Conservation (phyloP, 2,797 vertebrate species). For the Microcaecilia unicolor region DNA sequence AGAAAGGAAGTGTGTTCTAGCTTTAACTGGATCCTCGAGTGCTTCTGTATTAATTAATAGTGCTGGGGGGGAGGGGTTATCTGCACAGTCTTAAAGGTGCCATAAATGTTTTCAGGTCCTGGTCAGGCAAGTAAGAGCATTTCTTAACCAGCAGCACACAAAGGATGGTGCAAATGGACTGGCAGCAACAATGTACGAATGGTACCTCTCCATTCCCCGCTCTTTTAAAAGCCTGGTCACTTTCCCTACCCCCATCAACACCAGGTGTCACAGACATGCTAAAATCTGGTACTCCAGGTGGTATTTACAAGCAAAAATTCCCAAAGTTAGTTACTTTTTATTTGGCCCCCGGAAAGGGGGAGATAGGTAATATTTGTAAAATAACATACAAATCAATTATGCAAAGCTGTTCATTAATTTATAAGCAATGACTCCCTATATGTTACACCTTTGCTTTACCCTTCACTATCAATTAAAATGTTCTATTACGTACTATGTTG, state of each 20-base stretch:
- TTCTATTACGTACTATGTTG: too few relatives aligned
- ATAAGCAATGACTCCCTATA: too few relatives aligned
- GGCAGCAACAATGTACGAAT: not conserved
- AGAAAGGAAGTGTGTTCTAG: slow-evolving; percentile 4
- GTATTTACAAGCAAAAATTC: too few relatives aligned
- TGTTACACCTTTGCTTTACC: too few relatives aligned
- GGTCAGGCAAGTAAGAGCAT: not conserved
- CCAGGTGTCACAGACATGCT: not conserved
- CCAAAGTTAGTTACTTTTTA: too few relatives aligned
- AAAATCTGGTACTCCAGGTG: too few relatives aligned
- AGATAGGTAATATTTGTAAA: not conserved
- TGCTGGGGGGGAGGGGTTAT: not conserved
- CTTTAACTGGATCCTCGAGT: not conserved
- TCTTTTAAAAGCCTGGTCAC: too few relatives aligned
- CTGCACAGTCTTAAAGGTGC: not conserved
- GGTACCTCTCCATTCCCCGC: not conserved
- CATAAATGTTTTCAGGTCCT: slow-evolving; percentile 1
- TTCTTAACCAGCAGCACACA: fast-evolving
- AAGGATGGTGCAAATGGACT: not conserved
- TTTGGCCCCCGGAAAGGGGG: too few relatives aligned
- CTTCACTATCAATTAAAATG: too few relatives aligned
- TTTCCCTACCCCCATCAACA: not conserved
- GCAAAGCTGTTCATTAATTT: too few relatives aligned
- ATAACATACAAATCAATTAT: too few relatives aligned
- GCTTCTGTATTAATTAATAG: not conserved